Percentiles rank a stretch among this genome's conserved stretches.
phyloP scores from a whole-genome alignment of 1,140 invertebrate species.

The Sycobia sp. region DNA sequence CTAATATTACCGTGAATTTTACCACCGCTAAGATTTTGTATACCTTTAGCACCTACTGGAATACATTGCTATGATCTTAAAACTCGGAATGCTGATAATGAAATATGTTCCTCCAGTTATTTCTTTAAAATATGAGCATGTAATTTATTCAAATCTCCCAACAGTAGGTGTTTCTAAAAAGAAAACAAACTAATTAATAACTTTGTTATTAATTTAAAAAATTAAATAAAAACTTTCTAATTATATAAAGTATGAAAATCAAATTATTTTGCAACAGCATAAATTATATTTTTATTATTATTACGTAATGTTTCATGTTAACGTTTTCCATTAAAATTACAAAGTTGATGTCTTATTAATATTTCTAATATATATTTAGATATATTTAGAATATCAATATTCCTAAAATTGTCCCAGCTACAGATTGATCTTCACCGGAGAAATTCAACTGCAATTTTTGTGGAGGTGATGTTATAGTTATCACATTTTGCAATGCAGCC shows the following conservation, averaged over 20 bases:
- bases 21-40: slow-evolving; percentile 1
- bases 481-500: slow-evolving; percentile 2
- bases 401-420: no score
- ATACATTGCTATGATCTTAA: no score
- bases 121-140: slow-evolving; percentile 10
- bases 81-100: slow-evolving; percentile 7
- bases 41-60: slow-evolving; percentile 8
- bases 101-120: slow-evolving; percentile 11
- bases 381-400: no score
- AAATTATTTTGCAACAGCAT: no score
- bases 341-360: slow-evolving; percentile 14
- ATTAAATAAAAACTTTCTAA: neutral
- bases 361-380: neutral
- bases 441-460: no score
- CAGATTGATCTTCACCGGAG: no score
- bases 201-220: no score
- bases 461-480: neutral
- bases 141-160: neutral
- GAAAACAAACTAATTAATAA: no score
- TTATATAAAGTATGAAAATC: neutral
- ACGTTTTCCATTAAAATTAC: slow-evolving; percentile 5
- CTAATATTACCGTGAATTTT: slow-evolving; percentile 14
- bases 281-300: neutral
- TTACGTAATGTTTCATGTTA: neutral
- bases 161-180: no score